Evolutionary conservation across 2,113 vertebrate species (phyloP).

Genomic region (Leptobrachium leishanense): DNA sequence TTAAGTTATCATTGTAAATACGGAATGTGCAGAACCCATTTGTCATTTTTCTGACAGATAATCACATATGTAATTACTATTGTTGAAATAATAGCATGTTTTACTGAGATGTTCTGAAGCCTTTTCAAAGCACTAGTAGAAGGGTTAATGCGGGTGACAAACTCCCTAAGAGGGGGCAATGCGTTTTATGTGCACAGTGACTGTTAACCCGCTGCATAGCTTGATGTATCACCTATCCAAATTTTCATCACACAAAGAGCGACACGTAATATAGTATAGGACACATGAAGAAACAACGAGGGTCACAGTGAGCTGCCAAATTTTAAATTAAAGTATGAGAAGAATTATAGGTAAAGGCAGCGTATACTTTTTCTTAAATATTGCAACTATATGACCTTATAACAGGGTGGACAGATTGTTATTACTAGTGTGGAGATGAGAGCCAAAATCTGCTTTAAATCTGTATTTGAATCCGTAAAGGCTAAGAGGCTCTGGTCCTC

Average conservation of each 20-base stretch:
- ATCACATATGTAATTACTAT: no score
- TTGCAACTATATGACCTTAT: conserved; percentile 1
- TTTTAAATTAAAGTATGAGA: conserved; percentile 1
- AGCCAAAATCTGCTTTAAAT: not conserved
- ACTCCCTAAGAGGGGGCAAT: no score
- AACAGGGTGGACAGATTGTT: not conserved
- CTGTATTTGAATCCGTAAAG: not conserved
- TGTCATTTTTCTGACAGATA: no score
- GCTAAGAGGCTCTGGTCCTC: not conserved
- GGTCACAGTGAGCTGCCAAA: not conserved
- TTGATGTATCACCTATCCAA: not conserved
- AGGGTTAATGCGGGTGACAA: no score
- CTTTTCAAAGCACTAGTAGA: no score
- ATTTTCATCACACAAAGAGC: not conserved
- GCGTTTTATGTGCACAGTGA: not conserved
- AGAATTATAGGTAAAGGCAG: not conserved
- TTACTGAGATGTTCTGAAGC: no score
- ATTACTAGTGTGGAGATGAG: not conserved
- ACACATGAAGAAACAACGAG: not conserved
- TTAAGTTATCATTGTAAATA: no score
- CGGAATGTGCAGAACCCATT: no score
- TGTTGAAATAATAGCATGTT: no score
- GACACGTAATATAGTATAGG: not conserved
- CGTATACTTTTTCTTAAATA: not conserved
- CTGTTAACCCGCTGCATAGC: not conserved